These are phyloP conservation scores for Plotosus lineatus DNA, from an alignment of 2,113 vertebrate genomes.

Conservation along the genomic window DNA sequence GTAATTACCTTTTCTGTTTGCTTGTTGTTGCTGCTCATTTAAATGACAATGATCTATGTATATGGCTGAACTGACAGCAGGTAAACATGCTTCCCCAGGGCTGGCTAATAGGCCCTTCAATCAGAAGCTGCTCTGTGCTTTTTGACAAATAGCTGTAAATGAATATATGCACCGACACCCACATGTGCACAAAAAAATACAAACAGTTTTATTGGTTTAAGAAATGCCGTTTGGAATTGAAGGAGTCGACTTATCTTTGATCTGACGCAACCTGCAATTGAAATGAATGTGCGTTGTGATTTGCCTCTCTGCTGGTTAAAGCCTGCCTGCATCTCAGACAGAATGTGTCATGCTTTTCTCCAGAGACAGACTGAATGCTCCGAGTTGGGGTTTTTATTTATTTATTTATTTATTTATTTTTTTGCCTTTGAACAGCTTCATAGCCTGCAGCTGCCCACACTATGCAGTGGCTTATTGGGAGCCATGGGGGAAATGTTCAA, in stretches of 20 bases:
- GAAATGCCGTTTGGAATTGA: slow-evolving; percentile 20
- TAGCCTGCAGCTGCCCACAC: slow-evolving; percentile 41
- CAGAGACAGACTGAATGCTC: slow-evolving; percentile 39
- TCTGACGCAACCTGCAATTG: slow-evolving; percentile 45
- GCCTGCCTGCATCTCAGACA: slow-evolving; percentile 32
- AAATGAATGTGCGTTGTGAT: slow-evolving; percentile 43
- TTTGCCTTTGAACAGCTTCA: slow-evolving; percentile 48
- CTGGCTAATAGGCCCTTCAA: slow-evolving; percentile 51
- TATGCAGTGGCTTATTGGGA: slow-evolving; percentile 43
- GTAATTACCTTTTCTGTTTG: slow-evolving; percentile 61
- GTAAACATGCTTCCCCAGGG: slow-evolving; percentile 55
- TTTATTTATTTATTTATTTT: no score
- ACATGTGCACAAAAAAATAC: slow-evolving; percentile 24
- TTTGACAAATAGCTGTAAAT: slow-evolving; percentile 43
- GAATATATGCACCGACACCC: slow-evolving; percentile 12
- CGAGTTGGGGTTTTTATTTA: no score
- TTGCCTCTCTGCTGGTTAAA: slow-evolving; percentile 46
- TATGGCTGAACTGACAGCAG: slow-evolving; percentile 54
- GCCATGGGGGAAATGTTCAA: slow-evolving; percentile 23
- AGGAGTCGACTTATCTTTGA: slow-evolving; percentile 40
- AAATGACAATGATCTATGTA: slow-evolving; percentile 60
- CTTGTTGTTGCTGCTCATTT: slow-evolving; percentile 60
- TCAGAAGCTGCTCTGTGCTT: slow-evolving; percentile 39
- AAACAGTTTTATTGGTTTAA: slow-evolving; percentile 28
- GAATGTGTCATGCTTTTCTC: slow-evolving; percentile 39